Percentiles rank a stretch among this genome's conserved stretches.
Evolutionary conservation across 2,113 vertebrate genomes (phyloP).

Genomic region (Corythoichthys intestinalis): DNA sequence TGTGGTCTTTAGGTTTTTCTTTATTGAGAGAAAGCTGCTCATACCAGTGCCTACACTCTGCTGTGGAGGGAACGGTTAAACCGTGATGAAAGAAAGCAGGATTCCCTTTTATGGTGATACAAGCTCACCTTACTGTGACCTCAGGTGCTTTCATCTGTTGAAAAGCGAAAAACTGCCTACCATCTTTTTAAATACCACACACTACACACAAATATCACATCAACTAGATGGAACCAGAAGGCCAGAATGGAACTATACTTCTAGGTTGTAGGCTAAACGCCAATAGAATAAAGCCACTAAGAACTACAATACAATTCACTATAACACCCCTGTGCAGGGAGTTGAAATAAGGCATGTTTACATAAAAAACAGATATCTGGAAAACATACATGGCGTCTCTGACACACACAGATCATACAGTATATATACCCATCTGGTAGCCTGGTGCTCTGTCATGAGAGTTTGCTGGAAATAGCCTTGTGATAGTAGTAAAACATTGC

Average conservation of each 20-base stretch:
- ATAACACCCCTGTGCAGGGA: neutral
- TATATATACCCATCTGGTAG: slow-evolving; percentile 44
- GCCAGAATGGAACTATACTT: neutral
- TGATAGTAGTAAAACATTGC: slow-evolving; percentile 12
- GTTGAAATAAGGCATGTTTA: slow-evolving; percentile 16
- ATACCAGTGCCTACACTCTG: neutral
- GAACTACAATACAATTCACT: neutral
- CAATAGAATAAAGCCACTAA: neutral
- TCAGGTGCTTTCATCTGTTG: neutral
- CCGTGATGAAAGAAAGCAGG: neutral
- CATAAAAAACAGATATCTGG: slow-evolving; percentile 53
- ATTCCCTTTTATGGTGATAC: slow-evolving; percentile 11
- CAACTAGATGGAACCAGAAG: neutral
- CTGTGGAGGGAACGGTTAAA: slow-evolving; percentile 1
- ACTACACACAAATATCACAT: neutral
- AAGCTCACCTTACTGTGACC: neutral
- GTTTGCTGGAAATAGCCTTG: slow-evolving; percentile 35
- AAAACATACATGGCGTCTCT: slow-evolving; percentile 34
- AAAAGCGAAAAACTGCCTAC: neutral
- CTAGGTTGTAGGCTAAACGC: neutral
- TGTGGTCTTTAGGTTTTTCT: neutral
- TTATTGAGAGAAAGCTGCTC: neutral
- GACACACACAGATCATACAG: neutral
- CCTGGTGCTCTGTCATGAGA: slow-evolving; percentile 26
- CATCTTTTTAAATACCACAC: slow-evolving; percentile 5